Evolutionary conservation across 2,888 invertebrate species (phyloP), one percentile per base, ranked within the genome.

Genomic region (Meandrusa payeni): DNA sequence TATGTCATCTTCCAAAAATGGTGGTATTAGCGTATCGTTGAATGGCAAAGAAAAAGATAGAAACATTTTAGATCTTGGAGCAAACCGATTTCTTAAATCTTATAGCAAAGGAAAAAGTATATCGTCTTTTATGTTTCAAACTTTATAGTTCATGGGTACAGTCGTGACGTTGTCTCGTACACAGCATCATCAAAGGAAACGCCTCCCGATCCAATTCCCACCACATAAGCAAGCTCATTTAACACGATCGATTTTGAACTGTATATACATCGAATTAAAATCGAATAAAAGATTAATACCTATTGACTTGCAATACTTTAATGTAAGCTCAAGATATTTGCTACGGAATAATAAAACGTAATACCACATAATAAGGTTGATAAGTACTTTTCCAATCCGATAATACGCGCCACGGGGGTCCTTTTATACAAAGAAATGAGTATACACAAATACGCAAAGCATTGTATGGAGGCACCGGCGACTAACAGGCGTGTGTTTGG

Each of bases 381-480:
- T 17, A 27, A 23, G 10, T 12, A 28, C 10, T 7, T 3, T 17
- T 23, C 12, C 5, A n/a, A 13, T 5, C 3, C 9, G 11, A 24
- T 28, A 36, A 58, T 59, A 48, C 47, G 43, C 71, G 52, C 76
- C 62, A 68, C 75, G 65, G 73, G 73, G 73, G 72, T 64, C 57
- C 60, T 24, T 26, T 52, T 56, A 53, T 55, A 76, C 72, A 79
- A 77, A 76, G 74, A 59, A 49, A 58, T 69, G 66, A 75, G 69
- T 65, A 72, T 72, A 74, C 74, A 70, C 70, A 69, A 75, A 76
- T 67, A 71, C 58, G 63, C 71, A 77, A 77, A 66, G 67, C 64
- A 60, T 76, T 80, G 71, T 77, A 63, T 60, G 55, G 55, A 9
- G 23, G 12, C 32, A 23, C 64, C 64, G 57, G 61, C 59, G 58